phyloP scores from a whole-genome alignment of 2,113 vertebrate species.

The Anser brachyrhynchus region DNA sequence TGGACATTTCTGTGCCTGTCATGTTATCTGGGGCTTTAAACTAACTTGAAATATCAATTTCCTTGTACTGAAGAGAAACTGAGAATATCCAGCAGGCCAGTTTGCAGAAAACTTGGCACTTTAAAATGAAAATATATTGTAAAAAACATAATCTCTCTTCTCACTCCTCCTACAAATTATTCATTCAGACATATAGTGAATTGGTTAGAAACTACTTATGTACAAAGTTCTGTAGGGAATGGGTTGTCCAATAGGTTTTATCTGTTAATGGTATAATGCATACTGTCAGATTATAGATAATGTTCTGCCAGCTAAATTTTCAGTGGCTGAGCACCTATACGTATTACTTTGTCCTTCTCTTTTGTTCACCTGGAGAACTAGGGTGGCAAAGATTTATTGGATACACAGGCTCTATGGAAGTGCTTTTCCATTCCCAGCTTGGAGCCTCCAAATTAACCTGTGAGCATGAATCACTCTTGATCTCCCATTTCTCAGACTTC shows the following conservation, averaged over 20 bases:
- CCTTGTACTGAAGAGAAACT: conserved; percentile 11
- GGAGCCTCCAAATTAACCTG: conserved; percentile 9
- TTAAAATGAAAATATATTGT: conserved; percentile 59
- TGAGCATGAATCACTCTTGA: background rate
- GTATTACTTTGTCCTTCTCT: background rate
- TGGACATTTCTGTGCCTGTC: conserved; percentile 21
- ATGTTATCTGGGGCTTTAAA: conserved; percentile 50
- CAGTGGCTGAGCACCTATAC: background rate
- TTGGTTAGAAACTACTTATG: conserved; percentile 3
- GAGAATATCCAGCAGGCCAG: background rate
- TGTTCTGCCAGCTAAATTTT: background rate
- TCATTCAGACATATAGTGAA: conserved; percentile 29
- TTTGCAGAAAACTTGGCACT: conserved; percentile 32
- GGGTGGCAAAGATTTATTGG: background rate
- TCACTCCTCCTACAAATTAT: conserved; percentile 35
- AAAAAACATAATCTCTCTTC: conserved; percentile 5
- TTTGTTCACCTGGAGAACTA: background rate
- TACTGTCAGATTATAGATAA: conserved; percentile 30
- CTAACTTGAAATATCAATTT: conserved; percentile 60
- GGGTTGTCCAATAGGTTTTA: background rate
- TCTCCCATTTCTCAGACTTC: conserved; percentile 18
- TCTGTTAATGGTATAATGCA: background rate
- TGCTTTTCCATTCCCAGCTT: background rate
- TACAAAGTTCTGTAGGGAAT: background rate
- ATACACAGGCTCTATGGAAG: background rate